Percentiles rank a stretch among this genome's conserved stretches.
Evolutionary conservation across 2,113 vertebrate species (phyloP).

Genomic region (Tauraco erythrolophus): DNA sequence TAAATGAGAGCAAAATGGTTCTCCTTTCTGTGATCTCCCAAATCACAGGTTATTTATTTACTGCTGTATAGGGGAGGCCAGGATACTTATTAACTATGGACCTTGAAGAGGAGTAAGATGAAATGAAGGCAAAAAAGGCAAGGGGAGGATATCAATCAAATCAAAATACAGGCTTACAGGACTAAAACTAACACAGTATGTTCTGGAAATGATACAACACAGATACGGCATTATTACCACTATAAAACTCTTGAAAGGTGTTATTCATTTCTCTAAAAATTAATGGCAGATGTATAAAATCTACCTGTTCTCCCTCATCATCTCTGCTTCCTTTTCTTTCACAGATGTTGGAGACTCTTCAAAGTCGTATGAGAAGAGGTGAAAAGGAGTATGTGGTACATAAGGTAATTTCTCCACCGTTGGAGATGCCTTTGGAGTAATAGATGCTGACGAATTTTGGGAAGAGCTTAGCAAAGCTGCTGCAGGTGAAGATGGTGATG

Average conservation of each 20-base stretch:
- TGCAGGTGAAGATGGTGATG: conserved; percentile 49
- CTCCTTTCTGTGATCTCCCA: neutral
- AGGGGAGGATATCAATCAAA: neutral
- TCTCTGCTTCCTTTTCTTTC: conserved; percentile 77
- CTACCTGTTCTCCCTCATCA: conserved; percentile 84
- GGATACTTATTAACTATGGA: neutral
- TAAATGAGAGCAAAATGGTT: neutral
- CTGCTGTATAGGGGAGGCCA: neutral
- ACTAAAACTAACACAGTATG: neutral
- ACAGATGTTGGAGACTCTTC: conserved; percentile 78
- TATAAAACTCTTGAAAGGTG: neutral
- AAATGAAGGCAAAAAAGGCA: neutral
- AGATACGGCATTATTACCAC: neutral
- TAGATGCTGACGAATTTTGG: conserved; percentile 71
- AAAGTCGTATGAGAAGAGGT: conserved; percentile 90
- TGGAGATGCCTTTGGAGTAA: conserved; percentile 75
- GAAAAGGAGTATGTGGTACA: conserved; percentile 90
- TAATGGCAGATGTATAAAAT: neutral
- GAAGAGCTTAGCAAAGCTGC: conserved; percentile 18
- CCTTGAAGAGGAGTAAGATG: neutral
- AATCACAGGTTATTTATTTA: neutral
- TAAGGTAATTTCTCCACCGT: conserved; percentile 86
- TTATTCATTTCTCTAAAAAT: neutral
- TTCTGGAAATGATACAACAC: neutral
- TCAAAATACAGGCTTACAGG: neutral